Percentiles rank a stretch among this genome's conserved stretches.
phyloP scores from a whole-genome alignment of 2,888 invertebrate genomes.

The Leptinotarsa peninsularis region DNA sequence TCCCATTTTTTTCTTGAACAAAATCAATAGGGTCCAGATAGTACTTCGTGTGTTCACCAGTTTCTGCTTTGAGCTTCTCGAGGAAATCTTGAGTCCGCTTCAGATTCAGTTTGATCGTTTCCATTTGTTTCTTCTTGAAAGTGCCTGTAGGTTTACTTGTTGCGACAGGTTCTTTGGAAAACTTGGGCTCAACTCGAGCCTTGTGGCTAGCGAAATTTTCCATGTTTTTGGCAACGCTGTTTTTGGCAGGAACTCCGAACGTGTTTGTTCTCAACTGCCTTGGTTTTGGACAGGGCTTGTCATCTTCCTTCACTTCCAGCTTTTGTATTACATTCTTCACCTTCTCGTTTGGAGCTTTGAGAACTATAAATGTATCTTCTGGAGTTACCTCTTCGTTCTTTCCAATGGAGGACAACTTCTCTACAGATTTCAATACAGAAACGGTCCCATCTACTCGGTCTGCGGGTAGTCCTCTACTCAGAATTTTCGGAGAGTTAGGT shows the following conservation, averaged over 20 bases:
- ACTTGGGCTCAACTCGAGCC: slow-evolving; percentile 50
- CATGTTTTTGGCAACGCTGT: slow-evolving; percentile 15
- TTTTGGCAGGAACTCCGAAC: slow-evolving; percentile 35
- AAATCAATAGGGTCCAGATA: slow-evolving; percentile 47
- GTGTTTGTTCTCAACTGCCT: slow-evolving; percentile 47
- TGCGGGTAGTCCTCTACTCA: background rate
- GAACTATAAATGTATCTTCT: slow-evolving; percentile 45
- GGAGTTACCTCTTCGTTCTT: slow-evolving; percentile 39
- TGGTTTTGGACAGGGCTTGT: slow-evolving; percentile 30
- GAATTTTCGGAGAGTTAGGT: background rate
- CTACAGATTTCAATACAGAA: slow-evolving; percentile 29
- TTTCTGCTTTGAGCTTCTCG: slow-evolving; percentile 45
- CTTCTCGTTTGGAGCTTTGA: slow-evolving; percentile 48
- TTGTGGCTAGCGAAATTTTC: slow-evolving; percentile 40
- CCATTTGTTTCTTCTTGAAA: slow-evolving; percentile 37
- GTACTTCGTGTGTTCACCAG: slow-evolving; percentile 37
- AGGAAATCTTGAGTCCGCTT: slow-evolving; percentile 52
- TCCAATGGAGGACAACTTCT: slow-evolving; percentile 19
- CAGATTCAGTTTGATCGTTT: slow-evolving; percentile 49
- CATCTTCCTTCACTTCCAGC: slow-evolving; percentile 43
- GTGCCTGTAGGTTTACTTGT: slow-evolving; percentile 27
- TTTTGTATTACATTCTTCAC: slow-evolving; percentile 50
- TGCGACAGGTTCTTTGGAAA: slow-evolving; percentile 40
- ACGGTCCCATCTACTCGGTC: background rate
- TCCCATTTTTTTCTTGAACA: slow-evolving; percentile 39